Base-by-base conservation (phyloP, 2,113 vertebrate species). In the Thermophis baileyi region DNA sequence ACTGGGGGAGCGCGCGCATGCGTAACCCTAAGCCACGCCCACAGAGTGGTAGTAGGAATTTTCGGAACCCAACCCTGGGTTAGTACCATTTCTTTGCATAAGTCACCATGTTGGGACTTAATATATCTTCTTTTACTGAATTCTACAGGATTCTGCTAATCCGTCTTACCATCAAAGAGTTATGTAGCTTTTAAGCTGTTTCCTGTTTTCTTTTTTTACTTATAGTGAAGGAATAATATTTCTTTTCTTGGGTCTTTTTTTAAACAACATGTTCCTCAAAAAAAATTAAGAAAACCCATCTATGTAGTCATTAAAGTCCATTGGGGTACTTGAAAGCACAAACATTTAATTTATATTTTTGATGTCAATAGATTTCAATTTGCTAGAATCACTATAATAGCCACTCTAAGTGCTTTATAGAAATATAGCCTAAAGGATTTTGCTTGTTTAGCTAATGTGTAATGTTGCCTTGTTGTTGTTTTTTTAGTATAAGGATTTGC, bases 261-360 rank as follows among this genome's bases (percentile, higher is more conserved):
- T 74, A n/a, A 88, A 92, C 60, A 93, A 88, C 85, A 47, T 14
- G 85, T 27, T 60, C 57, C 8, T 60, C 57, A 60, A 60, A 60
- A 47, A 85, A 54, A 54, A 18, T 57, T 89, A 74, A 93, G 88
- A 85, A 94, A 94, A n/a, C 0, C 12, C 69, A 49, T 54, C 30
- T 92, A 1, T 87, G 6, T 87, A 90, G 51, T 30, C n/a, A 12
- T 88, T 91, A 93, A 53, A 88, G 69, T 53, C 57, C 51, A 51
- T 6, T 89, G 87, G 60, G 94, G 47, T 91, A 93, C 20, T 93
- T 94, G 25, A 25, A 90, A 92, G 50, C 47, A 40, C 88, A 92
- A 63, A 86, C 69, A 14, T 94, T 95, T 94, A 94, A 92, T 96
- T 95, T 95, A 11, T 89, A 3, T 93, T 93, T 93, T 40, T 35